These are phyloP conservation scores for Threskiornis aethiopicus DNA, from an alignment of 2,797 vertebrate genomes.

Conservation along the genomic window DNA sequence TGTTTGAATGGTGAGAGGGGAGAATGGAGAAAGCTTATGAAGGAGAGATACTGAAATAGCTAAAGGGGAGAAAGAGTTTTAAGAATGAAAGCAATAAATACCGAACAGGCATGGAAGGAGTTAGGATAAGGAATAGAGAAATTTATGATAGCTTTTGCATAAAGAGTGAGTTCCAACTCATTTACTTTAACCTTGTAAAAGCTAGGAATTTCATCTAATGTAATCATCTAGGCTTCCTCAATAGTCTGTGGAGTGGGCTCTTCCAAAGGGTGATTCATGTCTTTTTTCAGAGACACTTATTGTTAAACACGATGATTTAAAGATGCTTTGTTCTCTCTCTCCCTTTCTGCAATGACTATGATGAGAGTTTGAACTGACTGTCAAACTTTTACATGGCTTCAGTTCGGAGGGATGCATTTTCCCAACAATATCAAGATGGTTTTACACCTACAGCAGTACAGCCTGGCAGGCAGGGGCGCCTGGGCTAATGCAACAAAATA, in stretches of 20 bases:
- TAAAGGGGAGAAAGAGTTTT: neutral
- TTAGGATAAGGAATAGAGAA: neutral
- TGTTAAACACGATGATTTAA: neutral
- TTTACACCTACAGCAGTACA: neutral
- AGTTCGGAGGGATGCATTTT: neutral
- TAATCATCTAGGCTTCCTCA: neutral
- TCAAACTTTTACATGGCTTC: neutral
- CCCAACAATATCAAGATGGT: neutral
- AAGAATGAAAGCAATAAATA: neutral
- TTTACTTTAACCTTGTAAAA: neutral
- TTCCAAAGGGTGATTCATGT: neutral
- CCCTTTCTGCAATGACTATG: neutral
- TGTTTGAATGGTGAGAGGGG: neutral
- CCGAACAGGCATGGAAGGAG: neutral
- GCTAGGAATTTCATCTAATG: neutral
- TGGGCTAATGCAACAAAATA: neutral
- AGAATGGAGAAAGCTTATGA: neutral
- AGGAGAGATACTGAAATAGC: neutral
- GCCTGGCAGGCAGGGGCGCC: neutral
- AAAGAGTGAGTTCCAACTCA: neutral
- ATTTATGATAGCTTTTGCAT: neutral
- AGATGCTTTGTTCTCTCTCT: neutral
- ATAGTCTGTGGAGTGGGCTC: neutral
- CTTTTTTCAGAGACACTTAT: neutral
- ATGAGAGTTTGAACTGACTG: neutral